These are phyloP conservation scores for Burhinus oedicnemus DNA, from an alignment of 2,113 vertebrate species.

Conservation along the genomic window DNA sequence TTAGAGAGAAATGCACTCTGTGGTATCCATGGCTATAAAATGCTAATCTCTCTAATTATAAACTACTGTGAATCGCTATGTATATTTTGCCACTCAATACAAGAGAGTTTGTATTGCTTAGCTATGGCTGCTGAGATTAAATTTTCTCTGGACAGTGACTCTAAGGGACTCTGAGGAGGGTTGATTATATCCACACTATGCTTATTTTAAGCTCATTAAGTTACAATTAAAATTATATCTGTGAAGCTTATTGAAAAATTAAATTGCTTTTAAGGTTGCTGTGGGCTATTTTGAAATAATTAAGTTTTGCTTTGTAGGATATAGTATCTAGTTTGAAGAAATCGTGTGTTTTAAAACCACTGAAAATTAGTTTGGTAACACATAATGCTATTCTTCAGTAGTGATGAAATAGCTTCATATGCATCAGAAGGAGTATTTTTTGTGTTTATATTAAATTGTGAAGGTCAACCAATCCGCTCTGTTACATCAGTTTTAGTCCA, in stretches of 20 bases:
- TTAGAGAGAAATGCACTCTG: background rate
- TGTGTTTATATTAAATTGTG: background rate
- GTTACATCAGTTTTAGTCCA: background rate
- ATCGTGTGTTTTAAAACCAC: background rate
- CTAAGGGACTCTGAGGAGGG: background rate
- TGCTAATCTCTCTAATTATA: background rate
- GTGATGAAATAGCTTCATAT: background rate
- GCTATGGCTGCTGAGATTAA: background rate
- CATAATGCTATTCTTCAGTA: background rate
- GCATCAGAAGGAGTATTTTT: background rate
- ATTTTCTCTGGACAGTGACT: background rate
- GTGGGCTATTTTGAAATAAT: background rate
- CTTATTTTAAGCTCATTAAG: constrained; percentile 7
- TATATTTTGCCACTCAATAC: background rate
- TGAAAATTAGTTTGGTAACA: background rate
- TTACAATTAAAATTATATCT: background rate
- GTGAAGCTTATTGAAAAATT: background rate
- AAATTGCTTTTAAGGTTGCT: background rate
- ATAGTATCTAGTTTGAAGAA: background rate
- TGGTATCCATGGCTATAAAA: background rate
- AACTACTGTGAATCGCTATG: background rate
- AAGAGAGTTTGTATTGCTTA: background rate
- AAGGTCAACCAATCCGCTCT: background rate
- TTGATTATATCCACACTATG: background rate
- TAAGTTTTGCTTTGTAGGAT: background rate